Evolutionary conservation across 37 sponge, comb jelly and placozoan species (phyloP).

Genomic region (Petrosia ficiformis): DNA sequence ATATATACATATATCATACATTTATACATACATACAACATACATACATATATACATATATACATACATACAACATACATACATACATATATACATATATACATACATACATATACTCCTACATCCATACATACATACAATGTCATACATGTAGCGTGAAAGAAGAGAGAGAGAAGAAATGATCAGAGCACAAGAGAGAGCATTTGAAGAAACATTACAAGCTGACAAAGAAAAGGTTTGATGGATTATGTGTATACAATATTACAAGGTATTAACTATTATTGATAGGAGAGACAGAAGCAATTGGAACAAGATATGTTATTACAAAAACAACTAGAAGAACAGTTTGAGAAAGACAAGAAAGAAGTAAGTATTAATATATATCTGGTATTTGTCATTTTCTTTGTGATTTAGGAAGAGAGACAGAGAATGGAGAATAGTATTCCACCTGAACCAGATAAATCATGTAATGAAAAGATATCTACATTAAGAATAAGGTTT

Average conservation of each 20-base stretch:
- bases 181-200: slow-evolving; percentile 75
- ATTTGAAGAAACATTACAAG: slow-evolving; percentile 62
- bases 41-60: slow-evolving; percentile 10
- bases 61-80: neutral
- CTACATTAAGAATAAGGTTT: slow-evolving; percentile 59
- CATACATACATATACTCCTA: neutral
- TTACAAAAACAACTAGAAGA: slow-evolving; percentile 17
- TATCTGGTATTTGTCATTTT: too few species aligned
- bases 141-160: slow-evolving; percentile 38
- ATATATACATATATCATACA: neutral
- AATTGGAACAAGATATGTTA: slow-evolving; percentile 15
- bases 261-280: neutral
- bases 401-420: too few species aligned
- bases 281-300: neutral
- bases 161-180: slow-evolving; percentile 60
- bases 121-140: neutral
- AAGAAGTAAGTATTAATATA: slow-evolving; percentile 41
- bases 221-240: slow-evolving; percentile 67
- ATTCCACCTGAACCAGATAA: slow-evolving; percentile 64
- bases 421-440: slow-evolving; percentile 15
- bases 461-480: slow-evolving; percentile 25
- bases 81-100: neutral
- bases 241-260: neutral
- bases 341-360: slow-evolving; percentile 24
- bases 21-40: neutral